Evolutionary conservation across 2,797 vertebrate species (phyloP), one percentile per base, ranked within the genome.

Genomic region (Tachyglossus aculeatus): DNA sequence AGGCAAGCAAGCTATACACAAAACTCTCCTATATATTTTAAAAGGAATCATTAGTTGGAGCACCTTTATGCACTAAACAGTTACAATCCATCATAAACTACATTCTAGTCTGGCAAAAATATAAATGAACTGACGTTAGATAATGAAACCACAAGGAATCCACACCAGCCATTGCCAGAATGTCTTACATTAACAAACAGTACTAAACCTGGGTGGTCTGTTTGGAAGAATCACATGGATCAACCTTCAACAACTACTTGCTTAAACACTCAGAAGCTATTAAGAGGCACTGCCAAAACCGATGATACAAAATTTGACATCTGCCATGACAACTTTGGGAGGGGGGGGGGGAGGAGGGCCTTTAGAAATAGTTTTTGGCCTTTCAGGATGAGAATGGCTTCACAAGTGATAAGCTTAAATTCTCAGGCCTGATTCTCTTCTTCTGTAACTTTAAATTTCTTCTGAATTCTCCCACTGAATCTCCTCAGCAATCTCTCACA

Each of bases 221-320:
- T 83, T 82, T 84, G 44, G 54, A 86, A 89, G 80, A 78, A 84
- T 76, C 66, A 75, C 79, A 88, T 54, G 37, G 66, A 78, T 77
- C 68, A 75, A 55, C 65, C 41, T 81, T 82, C 74, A 60, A 54
- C 51, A 78, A 71, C 74, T 65, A 45, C 67, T 72, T 61, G 58
- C 54, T 40, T 55, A 57, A 86, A 44, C 71, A 75, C 63, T 71
- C 75, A 74, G 67, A 57, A 76, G 59, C 76, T 38, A 10, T 74
- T 68, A 79, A 62, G 41, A 45, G 78, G 78, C 37, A 36, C 36
- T 85, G 77, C 71, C 80, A 82, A 81, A 80, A 74, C 67, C 73
- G 78, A 77, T 4, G 74, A 60, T 19, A 62, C 61, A 83, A 80
- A 78, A 62, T 71, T 66, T 87, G 64, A 63, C 48, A 48, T 51